Conservation (phyloP, 2,113 vertebrate species). For the Pelusios castaneus region DNA sequence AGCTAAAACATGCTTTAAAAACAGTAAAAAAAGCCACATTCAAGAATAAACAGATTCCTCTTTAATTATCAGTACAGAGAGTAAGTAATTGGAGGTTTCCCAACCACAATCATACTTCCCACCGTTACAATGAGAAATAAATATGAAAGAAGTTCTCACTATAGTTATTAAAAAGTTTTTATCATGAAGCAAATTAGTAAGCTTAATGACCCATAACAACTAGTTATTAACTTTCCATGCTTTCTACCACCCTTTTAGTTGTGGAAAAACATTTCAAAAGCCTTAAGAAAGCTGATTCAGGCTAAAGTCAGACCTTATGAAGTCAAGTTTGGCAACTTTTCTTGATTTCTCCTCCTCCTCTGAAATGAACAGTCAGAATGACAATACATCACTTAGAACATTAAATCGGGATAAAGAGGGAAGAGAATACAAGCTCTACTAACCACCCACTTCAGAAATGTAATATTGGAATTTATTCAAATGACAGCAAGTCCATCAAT, state of each 20-base stretch:
- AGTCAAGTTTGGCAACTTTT: slow-evolving; percentile 78
- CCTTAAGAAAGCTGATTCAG: slow-evolving; percentile 68
- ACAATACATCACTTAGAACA: slow-evolving; percentile 69
- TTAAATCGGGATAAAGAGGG: slow-evolving; percentile 40
- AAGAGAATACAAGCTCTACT: slow-evolving; percentile 43
- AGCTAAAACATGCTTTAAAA: slow-evolving; percentile 13
- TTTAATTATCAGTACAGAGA: slow-evolving; percentile 40
- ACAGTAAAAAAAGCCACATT: background rate
- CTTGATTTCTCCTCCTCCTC: slow-evolving; percentile 65
- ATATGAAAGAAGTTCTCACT: slow-evolving; percentile 63
- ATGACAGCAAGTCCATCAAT: slow-evolving; percentile 58
- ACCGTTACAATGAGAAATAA: slow-evolving; percentile 60
- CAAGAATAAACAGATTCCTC: slow-evolving; percentile 7
- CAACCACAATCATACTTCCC: slow-evolving; percentile 58
- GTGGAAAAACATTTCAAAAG: slow-evolving; percentile 64
- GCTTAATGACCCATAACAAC: slow-evolving; percentile 71
- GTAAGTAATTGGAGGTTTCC: slow-evolving; percentile 28
- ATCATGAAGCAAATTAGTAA: slow-evolving; percentile 70
- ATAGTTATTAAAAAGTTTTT: slow-evolving; percentile 64
- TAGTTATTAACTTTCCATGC: slow-evolving; percentile 51
- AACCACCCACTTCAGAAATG: slow-evolving; percentile 62
- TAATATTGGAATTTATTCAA: slow-evolving; percentile 69
- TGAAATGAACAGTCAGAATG: slow-evolving; percentile 51
- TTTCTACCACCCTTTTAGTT: slow-evolving; percentile 68
- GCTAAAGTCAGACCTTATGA: slow-evolving; percentile 77